These are phyloP conservation scores for Ptychodera flava DNA, from an alignment of 35 echinoderm and acorn worm species.

Conservation along the genomic window DNA sequence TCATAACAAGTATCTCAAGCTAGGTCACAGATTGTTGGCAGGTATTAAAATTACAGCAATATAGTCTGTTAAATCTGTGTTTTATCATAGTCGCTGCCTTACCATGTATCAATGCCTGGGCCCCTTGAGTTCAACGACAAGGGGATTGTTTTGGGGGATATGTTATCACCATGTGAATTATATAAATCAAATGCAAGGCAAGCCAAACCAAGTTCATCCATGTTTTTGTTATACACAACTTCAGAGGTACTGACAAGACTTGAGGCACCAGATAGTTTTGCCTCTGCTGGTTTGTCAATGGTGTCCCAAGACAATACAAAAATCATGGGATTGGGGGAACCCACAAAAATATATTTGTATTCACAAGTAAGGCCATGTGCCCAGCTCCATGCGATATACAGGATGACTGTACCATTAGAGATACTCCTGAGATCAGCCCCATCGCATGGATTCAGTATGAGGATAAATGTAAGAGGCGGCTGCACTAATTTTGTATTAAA, in stretches of 20 bases:
- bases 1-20: too few relatives aligned
- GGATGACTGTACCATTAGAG: not conserved
- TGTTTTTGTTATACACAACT: not conserved
- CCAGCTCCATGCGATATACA: not conserved
- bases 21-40: too few relatives aligned
- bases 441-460: not conserved
- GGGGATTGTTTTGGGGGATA: not conserved
- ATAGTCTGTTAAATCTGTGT: too few relatives aligned
- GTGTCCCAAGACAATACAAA: not conserved
- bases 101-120: not conserved
- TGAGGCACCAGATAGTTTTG: not conserved
- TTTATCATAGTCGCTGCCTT: not conserved
- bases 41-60: too few relatives aligned
- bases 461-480: not conserved
- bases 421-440: not conserved
- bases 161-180: not conserved
- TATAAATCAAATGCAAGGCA: not conserved
- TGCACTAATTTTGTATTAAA: not conserved
- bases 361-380: not conserved
- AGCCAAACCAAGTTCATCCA: not conserved
- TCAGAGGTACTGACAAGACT: not conserved
- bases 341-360: not conserved
- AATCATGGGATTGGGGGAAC: not conserved
- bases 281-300: not conserved
- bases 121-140: not conserved